Base-by-base conservation (phyloP, 37 sponge, comb jelly and placozoan species). In the Oopsacas minuta region DNA sequence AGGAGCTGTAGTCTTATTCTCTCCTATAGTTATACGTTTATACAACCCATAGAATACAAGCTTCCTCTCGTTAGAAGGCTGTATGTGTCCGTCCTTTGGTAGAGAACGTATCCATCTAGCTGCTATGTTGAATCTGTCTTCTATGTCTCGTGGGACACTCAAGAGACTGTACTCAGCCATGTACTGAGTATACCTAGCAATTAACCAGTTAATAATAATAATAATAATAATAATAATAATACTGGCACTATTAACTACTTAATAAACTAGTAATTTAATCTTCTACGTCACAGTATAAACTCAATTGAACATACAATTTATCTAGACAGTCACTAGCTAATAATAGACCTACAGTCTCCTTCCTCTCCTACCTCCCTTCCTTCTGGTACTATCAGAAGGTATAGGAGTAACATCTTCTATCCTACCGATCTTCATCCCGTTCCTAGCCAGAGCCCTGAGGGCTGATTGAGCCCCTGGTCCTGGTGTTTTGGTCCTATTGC, bases 351-450 rank as follows among this genome's bases (percentile, higher is more conserved):
- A 97, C 52, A 97, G 89, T 37, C 99, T 86, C 38, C 99, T 83
- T 37, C 99, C 99, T 49, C 99, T 81, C 17, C 99, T 91, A 36
- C 99, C 99, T 25, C 99, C 99, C 90, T 99, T 99, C 85, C 99
- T 92, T 53, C 96, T 81, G 37, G 99, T 99, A 82, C 92, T 92
- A 84, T 99, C 99, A 0, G 94, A 91, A 23, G 99, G 99, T 12
- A 99, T 99, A 3, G 99, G 99, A 1, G 99, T 99, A 52, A 99
- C 99, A 90, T 95, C 99, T 94, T 99, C 99, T 52, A 97, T 97
- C 82, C 99, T 85, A 37, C 99, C 99, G 61, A 99, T 95, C 87
- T 95, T 99, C 99, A 99, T 99, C 22, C 96, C 96, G 39, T 94
- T 85, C 86, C 99, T 87, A 37, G 99, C 99, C 36, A 99, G 87